These are phyloP conservation scores for Dasypus novemcinctus DNA, from an alignment of 2,113 vertebrate species.

Conservation along the genomic window DNA sequence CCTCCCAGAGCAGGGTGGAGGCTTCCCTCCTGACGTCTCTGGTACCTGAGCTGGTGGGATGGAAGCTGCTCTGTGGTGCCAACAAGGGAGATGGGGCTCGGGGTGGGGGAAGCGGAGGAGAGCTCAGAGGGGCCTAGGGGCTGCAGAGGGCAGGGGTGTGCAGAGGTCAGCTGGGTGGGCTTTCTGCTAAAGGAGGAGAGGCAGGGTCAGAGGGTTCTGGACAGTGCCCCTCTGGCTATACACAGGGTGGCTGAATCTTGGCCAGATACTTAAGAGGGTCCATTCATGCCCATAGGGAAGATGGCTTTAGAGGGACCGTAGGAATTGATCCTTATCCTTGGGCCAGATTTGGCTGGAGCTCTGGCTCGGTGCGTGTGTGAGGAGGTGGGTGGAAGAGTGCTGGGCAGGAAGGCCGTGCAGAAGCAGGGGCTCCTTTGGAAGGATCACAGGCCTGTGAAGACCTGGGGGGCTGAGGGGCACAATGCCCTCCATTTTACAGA, in stretches of 20 bases:
- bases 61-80: background rate
- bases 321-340: background rate
- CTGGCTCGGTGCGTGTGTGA: background rate
- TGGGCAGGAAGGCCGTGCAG: background rate
- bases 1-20: background rate
- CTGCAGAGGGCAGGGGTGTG: too few relatives aligned
- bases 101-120: background rate
- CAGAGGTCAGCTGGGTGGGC: background rate
- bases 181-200: background rate
- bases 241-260: background rate
- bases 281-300: background rate
- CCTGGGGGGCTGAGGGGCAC: background rate
- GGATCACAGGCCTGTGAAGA: background rate
- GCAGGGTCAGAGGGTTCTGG: background rate
- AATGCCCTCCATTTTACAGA: background rate
- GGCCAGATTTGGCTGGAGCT: background rate
- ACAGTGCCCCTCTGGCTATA: background rate
- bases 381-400: rapidly evolving
- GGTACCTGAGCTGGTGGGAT: background rate
- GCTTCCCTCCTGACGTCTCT: background rate
- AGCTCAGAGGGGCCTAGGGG: background rate
- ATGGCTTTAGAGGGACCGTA: background rate
- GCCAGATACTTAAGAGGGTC: background rate
- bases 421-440: background rate
- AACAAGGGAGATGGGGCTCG: too few relatives aligned